Percentiles rank a stretch among this genome's conserved stretches.
Conservation (phyloP, 2,113 vertebrate genomes). For the Cervus canadensis region DNA sequence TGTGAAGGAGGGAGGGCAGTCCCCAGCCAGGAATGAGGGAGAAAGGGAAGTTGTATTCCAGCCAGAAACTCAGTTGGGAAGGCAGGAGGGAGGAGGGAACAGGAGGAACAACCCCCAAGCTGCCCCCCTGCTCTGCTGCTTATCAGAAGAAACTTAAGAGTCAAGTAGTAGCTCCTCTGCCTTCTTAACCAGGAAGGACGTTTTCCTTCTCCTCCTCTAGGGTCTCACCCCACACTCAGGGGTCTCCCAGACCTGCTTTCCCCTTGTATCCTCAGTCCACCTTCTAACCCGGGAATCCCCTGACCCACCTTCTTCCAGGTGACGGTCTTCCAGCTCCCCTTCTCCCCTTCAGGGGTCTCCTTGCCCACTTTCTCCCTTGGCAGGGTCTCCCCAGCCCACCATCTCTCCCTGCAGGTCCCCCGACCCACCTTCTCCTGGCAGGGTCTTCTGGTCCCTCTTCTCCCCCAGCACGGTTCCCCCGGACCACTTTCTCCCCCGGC, state of each 20-base stretch:
- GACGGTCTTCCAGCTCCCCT: not conserved
- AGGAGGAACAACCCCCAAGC: not conserved
- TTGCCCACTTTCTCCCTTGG: not conserved
- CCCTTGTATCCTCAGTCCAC: not conserved
- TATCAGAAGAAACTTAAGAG: slow-evolving; percentile 38
- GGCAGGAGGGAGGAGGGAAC: not conserved
- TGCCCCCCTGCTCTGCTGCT: not conserved
- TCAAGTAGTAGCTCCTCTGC: not conserved
- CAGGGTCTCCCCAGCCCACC: not conserved
- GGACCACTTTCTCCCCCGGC: not conserved
- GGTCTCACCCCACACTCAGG: too few relatives aligned
- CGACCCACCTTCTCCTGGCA: not conserved
- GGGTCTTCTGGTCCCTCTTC: not conserved
- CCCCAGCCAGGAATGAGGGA: not conserved
- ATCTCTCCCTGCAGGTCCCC: not conserved
- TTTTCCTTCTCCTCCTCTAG: not conserved
- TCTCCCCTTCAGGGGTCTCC: not conserved
- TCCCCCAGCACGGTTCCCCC: not conserved
- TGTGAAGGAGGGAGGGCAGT: not conserved
- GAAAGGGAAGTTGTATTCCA: not conserved
- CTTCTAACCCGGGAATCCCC: not conserved
- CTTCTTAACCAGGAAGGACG: not conserved
- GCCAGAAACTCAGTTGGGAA: not conserved
- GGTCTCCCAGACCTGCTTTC: not conserved
- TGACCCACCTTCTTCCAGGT: not conserved